phyloP scores from a whole-genome alignment of 2,888 invertebrate species.

The Tetragonisca angustula region DNA sequence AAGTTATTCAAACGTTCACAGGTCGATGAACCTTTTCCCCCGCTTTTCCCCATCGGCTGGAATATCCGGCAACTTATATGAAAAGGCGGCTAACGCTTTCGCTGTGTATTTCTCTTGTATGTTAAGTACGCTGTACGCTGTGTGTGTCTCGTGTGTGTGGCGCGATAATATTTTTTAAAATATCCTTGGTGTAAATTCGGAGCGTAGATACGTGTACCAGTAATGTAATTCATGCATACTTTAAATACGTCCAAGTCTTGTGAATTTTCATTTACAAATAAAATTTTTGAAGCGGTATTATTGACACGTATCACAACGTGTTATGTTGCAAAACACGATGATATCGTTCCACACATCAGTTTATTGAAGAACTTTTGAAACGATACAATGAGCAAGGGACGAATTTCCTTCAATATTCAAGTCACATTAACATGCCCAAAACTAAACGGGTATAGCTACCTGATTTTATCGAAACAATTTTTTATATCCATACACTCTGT shows the following conservation, averaged over 20 bases:
- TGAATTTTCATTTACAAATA: too few relatives aligned
- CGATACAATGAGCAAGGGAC: too few relatives aligned
- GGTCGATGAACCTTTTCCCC: conserved; percentile 13
- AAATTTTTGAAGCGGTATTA: too few relatives aligned
- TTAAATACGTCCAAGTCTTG: background rate
- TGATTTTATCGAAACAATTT: too few relatives aligned
- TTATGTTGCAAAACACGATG: too few relatives aligned
- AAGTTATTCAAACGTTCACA: conserved; percentile 25
- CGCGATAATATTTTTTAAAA: background rate
- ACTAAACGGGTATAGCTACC: too few relatives aligned
- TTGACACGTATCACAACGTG: too few relatives aligned
- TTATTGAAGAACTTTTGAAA: too few relatives aligned
- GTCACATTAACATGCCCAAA: too few relatives aligned
- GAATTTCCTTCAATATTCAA: too few relatives aligned
- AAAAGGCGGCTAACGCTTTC: background rate
- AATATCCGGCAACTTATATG: background rate
- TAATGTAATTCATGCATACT: background rate
- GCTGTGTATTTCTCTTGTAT: background rate
- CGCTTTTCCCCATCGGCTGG: background rate
- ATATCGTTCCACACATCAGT: too few relatives aligned
- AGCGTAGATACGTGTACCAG: background rate
- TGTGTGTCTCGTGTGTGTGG: background rate
- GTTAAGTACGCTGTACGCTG: background rate
- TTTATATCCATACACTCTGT: too few relatives aligned
- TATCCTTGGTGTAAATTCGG: background rate